Evolutionary conservation across 2,888 invertebrate genomes (phyloP), one percentile per base, ranked within the genome.

Genomic region (Lepidocyrtinus sp.): DNA sequence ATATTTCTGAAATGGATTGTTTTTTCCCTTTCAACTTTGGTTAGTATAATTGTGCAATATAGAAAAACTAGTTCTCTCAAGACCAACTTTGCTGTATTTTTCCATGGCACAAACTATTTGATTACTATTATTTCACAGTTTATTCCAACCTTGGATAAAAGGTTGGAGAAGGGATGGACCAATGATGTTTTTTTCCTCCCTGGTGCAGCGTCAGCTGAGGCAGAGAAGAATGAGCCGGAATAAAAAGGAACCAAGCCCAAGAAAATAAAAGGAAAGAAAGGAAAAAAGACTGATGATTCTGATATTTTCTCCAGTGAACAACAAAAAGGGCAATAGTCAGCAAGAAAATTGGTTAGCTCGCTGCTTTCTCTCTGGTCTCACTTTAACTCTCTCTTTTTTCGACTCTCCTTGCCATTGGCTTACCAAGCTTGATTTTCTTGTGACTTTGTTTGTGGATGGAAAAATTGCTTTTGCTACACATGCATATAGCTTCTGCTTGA

Each of bases 251-350:
- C 77, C 67, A 82, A 76, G 78, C 68, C 70, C 67, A 78, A 24
- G 78, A 82, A 82, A 79, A 75, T 73, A 76, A 75, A 82, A 71
- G 67, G 62, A 72, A 22, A 45, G 26, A 55, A 55, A 76, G 64
- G 72, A 46, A 63, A 68, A 78, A 83, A 83, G 85, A 85, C 83
- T 85, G 85, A 85, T 85, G 85, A 85, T 82, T 84, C 83, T 79
- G 83, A 82, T 83, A 83, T 82, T 83, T 72, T 83, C 82, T 63
- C 64, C 26, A 71, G 81, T 67, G 67, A 74, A 65, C 74, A 74
- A 36, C 76, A 82, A 85, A 85, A 85, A 84, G 85, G 85, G 85
- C 84, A 85, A 85, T 84, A 82, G 85, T 85, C 85, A 85, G 85
- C 85, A 84, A 84, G 83, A 84, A 85, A 84, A 84, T 83, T 84